phyloP scores from a whole-genome alignment of 2,888 invertebrate species.

The Leucophenga montana region DNA sequence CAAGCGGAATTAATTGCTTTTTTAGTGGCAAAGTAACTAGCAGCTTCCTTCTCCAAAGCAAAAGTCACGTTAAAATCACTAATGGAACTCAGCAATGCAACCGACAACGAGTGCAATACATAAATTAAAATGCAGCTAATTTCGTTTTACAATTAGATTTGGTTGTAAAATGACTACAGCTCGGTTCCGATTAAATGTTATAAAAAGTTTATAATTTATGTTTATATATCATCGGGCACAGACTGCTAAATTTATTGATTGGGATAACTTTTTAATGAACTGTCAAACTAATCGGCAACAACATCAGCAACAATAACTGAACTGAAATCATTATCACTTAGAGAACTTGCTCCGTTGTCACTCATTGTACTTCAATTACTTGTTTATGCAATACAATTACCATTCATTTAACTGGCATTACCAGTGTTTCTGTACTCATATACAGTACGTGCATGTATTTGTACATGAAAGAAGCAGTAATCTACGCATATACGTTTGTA shows the following conservation, averaged over 20 bases:
- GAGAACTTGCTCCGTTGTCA: constrained; percentile 22
- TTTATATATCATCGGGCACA: neutral
- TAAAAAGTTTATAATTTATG: constrained; percentile 11
- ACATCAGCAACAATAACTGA: neutral
- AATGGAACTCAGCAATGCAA: neutral
- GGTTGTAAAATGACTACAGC: constrained; percentile 22
- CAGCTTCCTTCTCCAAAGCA: neutral
- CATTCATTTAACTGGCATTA: constrained; percentile 63
- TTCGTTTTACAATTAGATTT: constrained; percentile 58
- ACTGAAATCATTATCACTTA: constrained; percentile 45
- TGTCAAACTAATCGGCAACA: constrained; percentile 7
- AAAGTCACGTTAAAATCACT: neutral
- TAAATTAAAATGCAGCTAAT: constrained; percentile 45
- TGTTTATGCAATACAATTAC: constrained; percentile 64
- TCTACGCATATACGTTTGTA: neutral
- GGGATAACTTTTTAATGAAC: constrained; percentile 15
- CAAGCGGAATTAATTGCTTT: constrained; percentile 60
- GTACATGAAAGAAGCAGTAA: neutral
- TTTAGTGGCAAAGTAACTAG: constrained; percentile 30
- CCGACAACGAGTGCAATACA: neutral
- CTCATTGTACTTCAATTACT: constrained; percentile 62
- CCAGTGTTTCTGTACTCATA: constrained; percentile 55
- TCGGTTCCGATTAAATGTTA: neutral
- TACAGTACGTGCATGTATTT: neutral
- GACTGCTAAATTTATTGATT: neutral